Evolutionary conservation across 2,797 vertebrate genomes (phyloP).

Genomic region (Loris lydekkerianus): DNA sequence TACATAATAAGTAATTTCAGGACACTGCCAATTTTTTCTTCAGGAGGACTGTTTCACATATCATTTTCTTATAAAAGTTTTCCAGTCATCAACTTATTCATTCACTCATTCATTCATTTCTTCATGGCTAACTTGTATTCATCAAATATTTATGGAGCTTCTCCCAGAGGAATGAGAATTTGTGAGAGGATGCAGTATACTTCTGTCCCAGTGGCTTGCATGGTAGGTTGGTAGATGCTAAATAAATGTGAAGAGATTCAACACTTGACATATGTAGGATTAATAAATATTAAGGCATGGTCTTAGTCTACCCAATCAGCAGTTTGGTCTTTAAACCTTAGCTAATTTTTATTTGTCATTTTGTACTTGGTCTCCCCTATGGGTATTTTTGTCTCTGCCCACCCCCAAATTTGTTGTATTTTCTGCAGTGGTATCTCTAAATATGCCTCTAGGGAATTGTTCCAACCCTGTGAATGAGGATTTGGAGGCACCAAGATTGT

Average conservation of each 20-base stretch:
- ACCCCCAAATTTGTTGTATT: background rate
- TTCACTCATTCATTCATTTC: constrained; percentile 25
- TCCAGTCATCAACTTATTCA: background rate
- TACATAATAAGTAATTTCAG: background rate
- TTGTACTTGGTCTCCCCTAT: background rate
- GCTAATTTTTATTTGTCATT: background rate
- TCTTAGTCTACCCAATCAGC: background rate
- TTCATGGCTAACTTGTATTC: background rate
- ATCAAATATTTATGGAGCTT: background rate
- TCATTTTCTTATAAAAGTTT: background rate
- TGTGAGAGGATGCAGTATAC: background rate
- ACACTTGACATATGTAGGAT: background rate
- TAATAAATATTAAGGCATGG: background rate
- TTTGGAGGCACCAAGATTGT: background rate
- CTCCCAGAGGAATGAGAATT: background rate
- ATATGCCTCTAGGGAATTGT: background rate
- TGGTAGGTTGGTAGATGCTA: background rate
- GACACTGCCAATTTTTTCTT: background rate
- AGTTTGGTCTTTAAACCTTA: background rate
- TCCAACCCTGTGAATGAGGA: background rate
- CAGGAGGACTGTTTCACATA: background rate
- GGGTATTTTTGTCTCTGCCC: background rate
- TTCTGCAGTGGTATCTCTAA: background rate
- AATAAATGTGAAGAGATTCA: background rate
- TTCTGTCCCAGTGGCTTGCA: background rate